Evolutionary conservation across 1,140 invertebrate species (phyloP), one percentile per base, ranked within the genome.

Genomic region (Venturia canescens): DNA sequence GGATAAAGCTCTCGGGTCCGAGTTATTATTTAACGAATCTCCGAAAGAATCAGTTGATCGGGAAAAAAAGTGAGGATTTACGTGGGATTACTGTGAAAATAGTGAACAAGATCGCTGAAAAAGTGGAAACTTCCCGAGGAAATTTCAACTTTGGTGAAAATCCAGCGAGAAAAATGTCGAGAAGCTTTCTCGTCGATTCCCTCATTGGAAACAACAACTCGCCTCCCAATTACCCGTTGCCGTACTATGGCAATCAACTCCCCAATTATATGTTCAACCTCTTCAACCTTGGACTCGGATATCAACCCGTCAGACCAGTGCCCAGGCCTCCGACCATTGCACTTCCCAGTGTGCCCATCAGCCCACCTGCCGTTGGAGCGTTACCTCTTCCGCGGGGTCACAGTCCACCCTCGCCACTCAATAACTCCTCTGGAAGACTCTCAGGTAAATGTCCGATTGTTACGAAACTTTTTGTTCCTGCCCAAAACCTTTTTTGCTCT

Each of bases 151-250:
- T 31, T 26, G 11, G 0, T 23, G 18, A 72, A 50, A 50, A 6
- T 7, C 23, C 69, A 44, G 53, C 66, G 31, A 29, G 34, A 16
- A 90, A 92, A 78, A 96, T 96, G 95, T 96, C 95, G 77, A 93
- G 95, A 78, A 96, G 95, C 75, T 96, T 96, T 86, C 88, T 96
- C 66, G 95, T 96, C 86, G 95, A 96, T 85, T 95, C 95, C 18
- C 87, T 96, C 38, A 95, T 96, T 78, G 93, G 92, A 82, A 95
- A 95, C 89, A 95, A 95, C 89, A 94, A 92, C 53, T 85, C 89
- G 21, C 87, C 90, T 7, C 89, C 90, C 6, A 83, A 84, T 23
- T 92, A 91, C 38, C 90, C 88, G 38, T 48, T 92, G 80, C 87
- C 91, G 0, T 90, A 91, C 80, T 90, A 91, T 81, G 85, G 87